Conservation (phyloP, 1,140 invertebrate species). For the Apocrypta bakeri region DNA sequence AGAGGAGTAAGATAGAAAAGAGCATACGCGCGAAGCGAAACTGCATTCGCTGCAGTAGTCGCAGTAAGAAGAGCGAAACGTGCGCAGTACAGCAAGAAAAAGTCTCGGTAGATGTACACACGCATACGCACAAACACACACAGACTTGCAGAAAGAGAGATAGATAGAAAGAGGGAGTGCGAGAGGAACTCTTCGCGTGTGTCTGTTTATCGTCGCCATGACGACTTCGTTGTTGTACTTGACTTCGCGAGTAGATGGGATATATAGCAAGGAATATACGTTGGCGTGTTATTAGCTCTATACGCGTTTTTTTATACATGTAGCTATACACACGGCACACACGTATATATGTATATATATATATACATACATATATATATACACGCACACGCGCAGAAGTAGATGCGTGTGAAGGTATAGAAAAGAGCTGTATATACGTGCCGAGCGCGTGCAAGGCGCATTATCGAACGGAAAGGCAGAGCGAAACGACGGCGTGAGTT, state of each 20-base stretch:
- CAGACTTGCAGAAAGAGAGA: background rate
- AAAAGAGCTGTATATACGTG: slow-evolving; percentile 19
- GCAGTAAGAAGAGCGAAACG: background rate
- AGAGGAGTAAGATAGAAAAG: background rate
- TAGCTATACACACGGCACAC: too few relatives aligned
- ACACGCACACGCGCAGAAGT: too few relatives aligned
- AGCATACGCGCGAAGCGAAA: background rate
- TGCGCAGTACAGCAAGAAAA: background rate
- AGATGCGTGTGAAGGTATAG: background rate
- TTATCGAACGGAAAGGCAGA: slow-evolving; percentile 41
- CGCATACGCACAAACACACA: background rate
- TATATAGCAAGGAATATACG: background rate
- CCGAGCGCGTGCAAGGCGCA: background rate
- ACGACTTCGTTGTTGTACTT: slow-evolving; percentile 15
- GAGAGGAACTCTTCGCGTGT: slow-evolving; percentile 22
- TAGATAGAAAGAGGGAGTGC: background rate
- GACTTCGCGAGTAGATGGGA: too few relatives aligned
- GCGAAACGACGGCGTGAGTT: background rate
- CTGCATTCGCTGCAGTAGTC: background rate
- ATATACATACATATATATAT: too few relatives aligned
- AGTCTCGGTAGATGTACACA: too few relatives aligned
- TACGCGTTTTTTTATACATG: too few relatives aligned
- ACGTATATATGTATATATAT: too few relatives aligned
- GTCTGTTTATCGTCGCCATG: slow-evolving; percentile 45
- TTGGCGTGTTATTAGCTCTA: background rate